Conservation (phyloP, 2,113 vertebrate species). For the Mus pahari region DNA sequence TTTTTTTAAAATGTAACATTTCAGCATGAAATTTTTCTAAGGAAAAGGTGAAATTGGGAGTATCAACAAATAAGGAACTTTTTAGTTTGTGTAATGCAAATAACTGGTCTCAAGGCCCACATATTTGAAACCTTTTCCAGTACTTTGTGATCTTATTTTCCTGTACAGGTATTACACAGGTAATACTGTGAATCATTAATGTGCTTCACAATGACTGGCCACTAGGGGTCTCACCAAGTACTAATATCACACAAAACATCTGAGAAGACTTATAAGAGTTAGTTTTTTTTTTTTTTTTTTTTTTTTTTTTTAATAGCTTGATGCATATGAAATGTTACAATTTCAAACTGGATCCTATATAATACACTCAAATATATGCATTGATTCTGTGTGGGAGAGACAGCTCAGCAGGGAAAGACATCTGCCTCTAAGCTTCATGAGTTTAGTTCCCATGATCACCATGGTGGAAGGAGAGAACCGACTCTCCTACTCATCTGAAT, state of each 20-base stretch:
- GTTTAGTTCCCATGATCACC: neutral
- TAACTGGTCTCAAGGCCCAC: neutral
- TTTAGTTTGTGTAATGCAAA: neutral
- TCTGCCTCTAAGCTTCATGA: too few species aligned
- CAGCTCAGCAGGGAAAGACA: neutral
- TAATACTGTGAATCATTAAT: neutral
- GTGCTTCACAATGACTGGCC: neutral
- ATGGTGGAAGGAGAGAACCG: neutral
- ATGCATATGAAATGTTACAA: constrained; percentile 17
- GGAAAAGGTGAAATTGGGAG: constrained; percentile 60
- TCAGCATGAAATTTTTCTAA: constrained; percentile 47
- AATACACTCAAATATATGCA: neutral
- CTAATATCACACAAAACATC: neutral
- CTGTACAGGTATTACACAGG: neutral
- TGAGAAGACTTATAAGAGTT: neutral
- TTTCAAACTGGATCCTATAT: neutral
- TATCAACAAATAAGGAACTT: constrained; percentile 58
- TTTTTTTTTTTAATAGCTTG: too few species aligned
- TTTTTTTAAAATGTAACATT: constrained; percentile 64
- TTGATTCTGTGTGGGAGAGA: neutral
- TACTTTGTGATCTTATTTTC: constrained; percentile 20
- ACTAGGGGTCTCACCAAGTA: neutral
- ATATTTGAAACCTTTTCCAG: constrained; percentile 18
- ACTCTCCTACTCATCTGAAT: neutral
- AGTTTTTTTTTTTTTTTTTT: too few species aligned